Base-by-base conservation (phyloP, 2,113 vertebrate genomes). In the Indicator maculatus region DNA sequence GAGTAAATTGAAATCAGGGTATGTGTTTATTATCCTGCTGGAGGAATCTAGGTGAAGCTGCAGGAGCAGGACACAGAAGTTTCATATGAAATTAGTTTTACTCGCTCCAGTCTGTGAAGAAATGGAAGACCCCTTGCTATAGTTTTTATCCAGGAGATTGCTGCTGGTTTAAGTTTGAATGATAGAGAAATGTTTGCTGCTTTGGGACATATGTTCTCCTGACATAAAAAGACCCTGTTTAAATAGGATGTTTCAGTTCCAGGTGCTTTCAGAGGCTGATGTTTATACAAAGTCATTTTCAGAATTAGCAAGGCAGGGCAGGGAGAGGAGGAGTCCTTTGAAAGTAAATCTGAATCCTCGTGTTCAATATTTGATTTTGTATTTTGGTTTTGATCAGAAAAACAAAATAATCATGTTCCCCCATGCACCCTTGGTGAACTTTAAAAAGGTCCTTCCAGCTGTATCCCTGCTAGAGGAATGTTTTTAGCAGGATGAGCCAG, bases 11-110 rank as follows among this genome's bases (percentile, higher is more conserved):
- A 72, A 83, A 47, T 58, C 1, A 0, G 65, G 55, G 30, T 31
- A 18, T 81, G 17, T 73, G 41, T 86, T 93, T 88, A 44, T 93
- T 93, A 55, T 78, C 36, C 82, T 87, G 77, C 72, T 82, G 88
- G 44, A 87, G 71, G 78, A 82, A 66, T 39, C 53, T 33, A 67
- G 71, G 86, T 76, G 83, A 91, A 81, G 86, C 73, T 87, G 89
- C 28, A 70, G 70, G 58, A 93, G 18, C 64, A 91, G 76, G 16
- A 77, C 79, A 60, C 41, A 30, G 44, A 38, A 60, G 39, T 67
- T 85, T 73, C 74, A 16, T 31, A 72, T 52, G 61, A 81, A 86
- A 87, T 72, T 18, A 21, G 12, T 83, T 90, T 71, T 52, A 38
- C 26, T 84, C 65, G 24, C 63, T 83, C 28, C 28, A 12, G 11